These are phyloP conservation scores for Tethya wilhelma DNA, from an alignment of 37 sponge, comb jelly and placozoan genomes.

Conservation along the genomic window DNA sequence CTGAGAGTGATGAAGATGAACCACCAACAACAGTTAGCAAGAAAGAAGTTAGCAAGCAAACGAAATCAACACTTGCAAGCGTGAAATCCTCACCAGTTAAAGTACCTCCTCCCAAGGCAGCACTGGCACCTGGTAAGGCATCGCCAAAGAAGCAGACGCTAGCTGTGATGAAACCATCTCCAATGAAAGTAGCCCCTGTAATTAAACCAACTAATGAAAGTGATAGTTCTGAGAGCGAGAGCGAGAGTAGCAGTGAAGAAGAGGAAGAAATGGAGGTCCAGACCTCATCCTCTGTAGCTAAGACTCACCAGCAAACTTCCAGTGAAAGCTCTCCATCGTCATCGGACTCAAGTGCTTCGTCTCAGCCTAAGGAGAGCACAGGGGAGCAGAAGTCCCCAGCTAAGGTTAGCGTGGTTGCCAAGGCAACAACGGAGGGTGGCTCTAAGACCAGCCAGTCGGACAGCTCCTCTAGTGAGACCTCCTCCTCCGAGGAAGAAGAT, in stretches of 20 bases:
- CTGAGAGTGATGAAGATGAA: conserved; percentile 7
- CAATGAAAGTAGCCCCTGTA: neutral
- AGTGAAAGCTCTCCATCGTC: neutral
- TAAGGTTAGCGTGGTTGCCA: neutral
- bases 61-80: too few species aligned
- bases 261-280: too few species aligned
- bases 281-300: too few species aligned
- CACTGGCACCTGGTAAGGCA: too few species aligned
- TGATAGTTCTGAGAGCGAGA: neutral
- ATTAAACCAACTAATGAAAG: neutral
- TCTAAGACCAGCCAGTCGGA: neutral
- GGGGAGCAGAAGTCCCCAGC: neutral
- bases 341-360: neutral
- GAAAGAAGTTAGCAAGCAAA: too few species aligned
- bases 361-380: neutral
- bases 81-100: too few species aligned
- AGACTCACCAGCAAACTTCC: neutral
- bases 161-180: too few species aligned
- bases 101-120: too few species aligned
- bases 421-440: neutral
- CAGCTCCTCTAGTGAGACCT: too few species aligned
- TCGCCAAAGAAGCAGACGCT: too few species aligned
- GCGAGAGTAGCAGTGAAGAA: conserved; percentile 6
- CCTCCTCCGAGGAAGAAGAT: too few species aligned
- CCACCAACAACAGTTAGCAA: neutral